Evolutionary conservation across 2,113 vertebrate genomes (phyloP).

Genomic region (Corvus moneduloides): DNA sequence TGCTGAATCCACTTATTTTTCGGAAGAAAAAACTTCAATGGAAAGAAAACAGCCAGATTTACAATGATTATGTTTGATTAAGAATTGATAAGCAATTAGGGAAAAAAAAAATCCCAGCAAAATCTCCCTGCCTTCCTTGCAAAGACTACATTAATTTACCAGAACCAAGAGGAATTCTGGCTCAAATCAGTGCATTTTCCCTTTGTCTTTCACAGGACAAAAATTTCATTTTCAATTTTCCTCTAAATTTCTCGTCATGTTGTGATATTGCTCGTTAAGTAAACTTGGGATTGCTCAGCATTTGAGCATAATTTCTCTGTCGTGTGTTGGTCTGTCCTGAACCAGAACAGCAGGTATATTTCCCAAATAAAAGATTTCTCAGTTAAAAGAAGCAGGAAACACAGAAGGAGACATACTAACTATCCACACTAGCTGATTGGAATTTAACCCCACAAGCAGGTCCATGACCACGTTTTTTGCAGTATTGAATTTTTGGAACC

Average conservation of each 20-base stretch:
- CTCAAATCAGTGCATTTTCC: not conserved
- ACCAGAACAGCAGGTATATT: not conserved
- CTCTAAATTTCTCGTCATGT: not conserved
- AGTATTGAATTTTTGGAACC: not conserved
- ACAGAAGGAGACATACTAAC: not conserved
- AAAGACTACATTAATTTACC: not conserved
- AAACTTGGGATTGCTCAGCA: not conserved
- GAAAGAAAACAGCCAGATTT: not conserved
- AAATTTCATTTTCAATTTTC: not conserved
- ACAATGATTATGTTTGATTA: not conserved
- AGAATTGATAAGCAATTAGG: not conserved
- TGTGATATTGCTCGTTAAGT: not conserved
- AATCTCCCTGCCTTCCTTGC: not conserved
- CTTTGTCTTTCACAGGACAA: not conserved
- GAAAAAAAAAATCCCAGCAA: not conserved
- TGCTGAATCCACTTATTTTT: not conserved
- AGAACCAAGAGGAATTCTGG: not conserved
- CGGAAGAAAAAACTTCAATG: not conserved
- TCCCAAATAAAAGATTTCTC: not conserved
- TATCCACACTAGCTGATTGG: not conserved
- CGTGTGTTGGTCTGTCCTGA: not conserved
- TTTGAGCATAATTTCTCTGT: not conserved
- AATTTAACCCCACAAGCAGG: not conserved
- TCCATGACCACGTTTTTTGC: accelerated
- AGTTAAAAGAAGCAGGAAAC: not conserved